Percentiles rank a stretch among this genome's conserved stretches.
Conservation (phyloP, 2,113 vertebrate species). For the Rhabdornis inornatus region DNA sequence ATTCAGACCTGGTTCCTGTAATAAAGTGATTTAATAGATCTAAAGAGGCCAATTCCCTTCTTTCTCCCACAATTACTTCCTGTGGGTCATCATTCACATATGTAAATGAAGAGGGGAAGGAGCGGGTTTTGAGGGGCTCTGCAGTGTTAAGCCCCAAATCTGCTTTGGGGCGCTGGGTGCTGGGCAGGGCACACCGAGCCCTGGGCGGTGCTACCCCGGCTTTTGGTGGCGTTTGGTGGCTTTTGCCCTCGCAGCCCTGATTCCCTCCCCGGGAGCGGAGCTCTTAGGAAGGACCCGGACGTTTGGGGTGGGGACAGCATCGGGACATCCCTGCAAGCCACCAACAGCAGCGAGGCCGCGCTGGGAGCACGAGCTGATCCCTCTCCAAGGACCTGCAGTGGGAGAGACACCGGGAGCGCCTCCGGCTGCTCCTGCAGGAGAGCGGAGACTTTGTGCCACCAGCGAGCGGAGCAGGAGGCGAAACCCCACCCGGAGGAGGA, state of each 20-base stretch:
- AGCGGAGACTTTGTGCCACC: background rate
- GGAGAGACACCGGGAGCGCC: background rate
- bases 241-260: background rate
- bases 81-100: slow-evolving; percentile 82
- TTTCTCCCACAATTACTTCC: slow-evolving; percentile 81
- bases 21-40: slow-evolving; percentile 85
- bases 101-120: slow-evolving; percentile 71
- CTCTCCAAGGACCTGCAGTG: rapidly evolving
- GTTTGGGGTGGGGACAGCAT: background rate
- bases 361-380: rapidly evolving
- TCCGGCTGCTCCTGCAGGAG: rapidly evolving
- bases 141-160: background rate
- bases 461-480: rapidly evolving
- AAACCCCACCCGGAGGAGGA: background rate
- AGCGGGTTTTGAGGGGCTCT: slow-evolving; percentile 1
- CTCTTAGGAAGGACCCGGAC: rapidly evolving
- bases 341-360: background rate
- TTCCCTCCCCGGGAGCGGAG: background rate
- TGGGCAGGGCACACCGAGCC: background rate
- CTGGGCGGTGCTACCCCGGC: rapidly evolving
- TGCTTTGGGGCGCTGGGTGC: background rate
- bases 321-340: rapidly evolving
- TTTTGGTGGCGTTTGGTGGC: background rate
- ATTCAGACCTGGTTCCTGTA: slow-evolving; percentile 83
- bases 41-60: slow-evolving; percentile 81